Percentiles rank a stretch among this genome's conserved stretches.
Conservation (phyloP, 2,888 invertebrate genomes). For the Norana najaformis region DNA sequence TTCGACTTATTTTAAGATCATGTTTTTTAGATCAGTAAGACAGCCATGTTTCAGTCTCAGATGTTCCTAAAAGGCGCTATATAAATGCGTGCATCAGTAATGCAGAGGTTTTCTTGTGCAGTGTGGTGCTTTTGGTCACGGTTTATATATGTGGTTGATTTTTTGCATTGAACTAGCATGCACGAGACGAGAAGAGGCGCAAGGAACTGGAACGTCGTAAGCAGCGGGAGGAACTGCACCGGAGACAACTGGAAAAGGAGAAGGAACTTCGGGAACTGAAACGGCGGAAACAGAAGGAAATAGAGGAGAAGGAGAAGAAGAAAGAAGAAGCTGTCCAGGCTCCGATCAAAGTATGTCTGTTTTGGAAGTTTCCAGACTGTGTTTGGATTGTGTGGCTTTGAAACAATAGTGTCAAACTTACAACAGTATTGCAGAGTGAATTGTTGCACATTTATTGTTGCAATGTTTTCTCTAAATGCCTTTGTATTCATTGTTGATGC, state of each 20-base stretch:
- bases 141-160: not conserved
- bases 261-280: conserved; percentile 28
- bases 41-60: not conserved
- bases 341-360: not conserved
- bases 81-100: too few species aligned
- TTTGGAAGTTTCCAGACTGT: not conserved
- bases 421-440: too few species aligned
- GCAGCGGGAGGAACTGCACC: conserved; percentile 54
- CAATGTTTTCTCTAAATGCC: too few species aligned
- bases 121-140: not conserved
- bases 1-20: too few species aligned
- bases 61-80: not conserved
- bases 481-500: too few species aligned
- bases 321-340: not conserved
- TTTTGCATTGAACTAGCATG: conserved; percentile 35
- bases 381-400: not conserved
- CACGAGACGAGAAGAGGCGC: conserved; percentile 41
- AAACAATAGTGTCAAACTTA: too few species aligned
- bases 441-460: too few species aligned
- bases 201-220: conserved; percentile 47
- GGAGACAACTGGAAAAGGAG: conserved; percentile 46
- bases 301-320: conserved; percentile 21
- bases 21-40: too few species aligned
- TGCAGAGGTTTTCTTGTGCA: not conserved
- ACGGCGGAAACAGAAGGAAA: conserved; percentile 31